These are phyloP conservation scores for Lomographa bimaculata DNA, from an alignment of 2,888 invertebrate genomes.

Conservation along the genomic window DNA sequence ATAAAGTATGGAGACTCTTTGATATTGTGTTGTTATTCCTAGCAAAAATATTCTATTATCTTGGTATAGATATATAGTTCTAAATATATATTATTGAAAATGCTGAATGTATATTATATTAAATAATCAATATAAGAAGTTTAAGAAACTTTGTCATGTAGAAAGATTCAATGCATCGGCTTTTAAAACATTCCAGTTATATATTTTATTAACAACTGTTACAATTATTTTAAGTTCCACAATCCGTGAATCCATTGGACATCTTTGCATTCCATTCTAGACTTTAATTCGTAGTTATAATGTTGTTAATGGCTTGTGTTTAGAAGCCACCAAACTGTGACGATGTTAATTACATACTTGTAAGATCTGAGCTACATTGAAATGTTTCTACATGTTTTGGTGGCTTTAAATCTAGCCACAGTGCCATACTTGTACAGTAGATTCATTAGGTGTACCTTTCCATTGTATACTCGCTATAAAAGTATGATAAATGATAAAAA, in stretches of 20 bases:
- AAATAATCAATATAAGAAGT: constrained; percentile 36
- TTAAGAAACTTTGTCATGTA: constrained; percentile 44
- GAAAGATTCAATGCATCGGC: constrained; percentile 40
- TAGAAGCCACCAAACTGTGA: constrained; percentile 18
- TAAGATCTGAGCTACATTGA: no score
- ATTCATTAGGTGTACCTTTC: constrained; percentile 32
- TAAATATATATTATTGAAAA: constrained; percentile 25
- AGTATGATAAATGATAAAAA: no score
- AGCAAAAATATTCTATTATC: constrained; percentile 54
- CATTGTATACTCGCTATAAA: constrained; percentile 25
- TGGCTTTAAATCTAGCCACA: constrained; percentile 28
- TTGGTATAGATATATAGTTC: constrained; percentile 46
- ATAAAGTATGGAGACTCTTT: constrained; percentile 48
- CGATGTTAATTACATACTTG: no score
- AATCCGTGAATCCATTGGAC: constrained; percentile 13
- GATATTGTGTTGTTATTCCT: constrained; percentile 64
- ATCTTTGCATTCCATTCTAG: constrained; percentile 16
- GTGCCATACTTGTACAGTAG: constrained; percentile 56
- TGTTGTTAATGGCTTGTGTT: constrained; percentile 11
- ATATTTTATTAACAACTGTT: no score
- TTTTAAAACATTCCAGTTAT: constrained; percentile 64
- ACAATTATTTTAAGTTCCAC: no score
- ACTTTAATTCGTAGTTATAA: constrained; percentile 13
- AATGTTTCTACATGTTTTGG: constrained; percentile 9
- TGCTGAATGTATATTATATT: constrained; percentile 7